Evolutionary conservation across 2,113 vertebrate species (phyloP).

Genomic region (Ceyx melanurus): DNA sequence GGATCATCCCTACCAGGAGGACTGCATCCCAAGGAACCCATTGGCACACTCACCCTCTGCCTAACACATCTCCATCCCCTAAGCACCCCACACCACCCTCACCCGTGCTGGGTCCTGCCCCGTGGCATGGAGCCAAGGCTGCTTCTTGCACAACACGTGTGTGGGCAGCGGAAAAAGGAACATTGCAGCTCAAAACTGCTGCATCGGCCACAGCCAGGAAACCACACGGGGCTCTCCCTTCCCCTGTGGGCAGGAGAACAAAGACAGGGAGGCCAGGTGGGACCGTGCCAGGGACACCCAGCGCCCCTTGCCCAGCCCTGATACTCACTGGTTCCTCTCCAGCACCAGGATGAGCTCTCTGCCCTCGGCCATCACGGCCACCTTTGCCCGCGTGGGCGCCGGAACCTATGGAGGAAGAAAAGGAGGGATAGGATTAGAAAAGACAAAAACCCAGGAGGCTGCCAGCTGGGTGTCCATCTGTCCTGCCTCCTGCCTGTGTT

Average conservation of each 20-base stretch:
- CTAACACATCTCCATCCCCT: background rate
- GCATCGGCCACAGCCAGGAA: background rate
- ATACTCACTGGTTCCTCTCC: conserved; percentile 45
- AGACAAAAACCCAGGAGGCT: background rate
- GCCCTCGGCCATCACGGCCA: conserved; percentile 24
- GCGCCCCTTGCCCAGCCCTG: accelerated
- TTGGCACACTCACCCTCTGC: accelerated
- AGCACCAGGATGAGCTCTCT: conserved; percentile 53
- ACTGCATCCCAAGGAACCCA: background rate
- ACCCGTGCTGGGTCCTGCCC: background rate
- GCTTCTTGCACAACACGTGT: background rate
- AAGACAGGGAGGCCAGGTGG: background rate
- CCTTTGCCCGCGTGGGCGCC: background rate
- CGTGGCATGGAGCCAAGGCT: background rate
- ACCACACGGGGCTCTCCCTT: accelerated
- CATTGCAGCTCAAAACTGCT: background rate
- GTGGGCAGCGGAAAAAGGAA: background rate
- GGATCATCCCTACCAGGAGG: background rate
- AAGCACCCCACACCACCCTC: background rate
- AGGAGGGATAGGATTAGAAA: background rate
- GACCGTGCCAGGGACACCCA: background rate
- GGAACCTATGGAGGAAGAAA: background rate
- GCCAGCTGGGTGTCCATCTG: background rate
- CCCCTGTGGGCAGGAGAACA: background rate
- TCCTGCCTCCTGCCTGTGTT: background rate